Evolutionary conservation across 2,797 vertebrate species (phyloP).

Genomic region (Peromyscus nudipes): DNA sequence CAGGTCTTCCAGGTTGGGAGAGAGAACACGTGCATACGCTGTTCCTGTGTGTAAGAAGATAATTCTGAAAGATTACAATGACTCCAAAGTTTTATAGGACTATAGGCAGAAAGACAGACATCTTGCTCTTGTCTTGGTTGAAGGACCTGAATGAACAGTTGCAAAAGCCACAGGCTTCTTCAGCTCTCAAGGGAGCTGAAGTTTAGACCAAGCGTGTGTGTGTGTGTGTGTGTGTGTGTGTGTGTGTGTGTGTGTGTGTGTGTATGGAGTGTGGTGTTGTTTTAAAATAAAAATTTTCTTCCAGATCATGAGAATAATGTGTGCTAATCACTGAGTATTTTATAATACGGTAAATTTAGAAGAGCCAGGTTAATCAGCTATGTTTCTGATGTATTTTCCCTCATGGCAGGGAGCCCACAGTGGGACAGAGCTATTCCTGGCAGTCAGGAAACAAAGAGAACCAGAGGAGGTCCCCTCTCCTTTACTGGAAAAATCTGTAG

Average conservation of each 20-base stretch:
- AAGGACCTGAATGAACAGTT: background rate
- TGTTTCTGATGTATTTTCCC: constrained; percentile 40
- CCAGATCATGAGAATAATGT: background rate
- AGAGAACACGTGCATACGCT: background rate
- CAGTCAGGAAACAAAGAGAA: background rate
- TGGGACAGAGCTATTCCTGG: background rate
- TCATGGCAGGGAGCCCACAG: background rate
- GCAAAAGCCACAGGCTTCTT: background rate
- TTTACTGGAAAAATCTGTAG: no score
- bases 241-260: background rate
- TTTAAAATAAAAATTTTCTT: constrained; percentile 28
- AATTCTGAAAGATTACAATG: background rate
- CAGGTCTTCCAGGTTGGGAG: background rate
- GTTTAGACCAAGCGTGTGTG: background rate
- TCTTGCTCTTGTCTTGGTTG: background rate
- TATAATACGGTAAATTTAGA: constrained; percentile 14
- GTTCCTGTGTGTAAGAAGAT: background rate
- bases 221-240: background rate
- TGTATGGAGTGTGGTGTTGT: background rate
- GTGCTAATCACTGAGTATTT: background rate
- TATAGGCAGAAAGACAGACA: background rate
- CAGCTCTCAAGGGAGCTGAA: background rate
- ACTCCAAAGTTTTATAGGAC: background rate
- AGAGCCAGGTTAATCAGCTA: background rate
- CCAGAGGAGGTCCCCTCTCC: no score